A percentile compares a stretch with the other conserved stretches of the same genome.
phyloP scores from a whole-genome alignment of 2,113 vertebrate species.

The Neopipo cinnamomea region DNA sequence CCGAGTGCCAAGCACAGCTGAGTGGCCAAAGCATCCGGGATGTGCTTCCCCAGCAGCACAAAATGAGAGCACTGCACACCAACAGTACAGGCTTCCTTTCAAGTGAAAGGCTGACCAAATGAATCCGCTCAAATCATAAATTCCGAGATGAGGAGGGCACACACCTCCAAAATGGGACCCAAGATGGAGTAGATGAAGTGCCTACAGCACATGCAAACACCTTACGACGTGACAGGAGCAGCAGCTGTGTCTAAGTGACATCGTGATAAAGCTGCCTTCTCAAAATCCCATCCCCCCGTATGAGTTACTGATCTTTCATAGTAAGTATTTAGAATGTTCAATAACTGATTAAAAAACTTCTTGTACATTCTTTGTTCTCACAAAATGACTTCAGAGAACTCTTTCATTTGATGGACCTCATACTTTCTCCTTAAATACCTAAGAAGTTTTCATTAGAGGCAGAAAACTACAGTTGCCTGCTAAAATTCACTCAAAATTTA shows the following conservation, averaged over 20 bases:
- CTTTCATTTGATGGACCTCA: neutral
- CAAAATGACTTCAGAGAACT: neutral
- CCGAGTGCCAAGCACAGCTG: neutral
- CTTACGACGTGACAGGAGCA: rapidly evolving
- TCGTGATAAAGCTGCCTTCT: neutral
- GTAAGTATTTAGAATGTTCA: neutral
- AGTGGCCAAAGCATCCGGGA: neutral
- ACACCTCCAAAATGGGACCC: neutral
- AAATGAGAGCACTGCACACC: neutral
- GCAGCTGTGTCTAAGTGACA: neutral
- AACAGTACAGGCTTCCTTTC: neutral
- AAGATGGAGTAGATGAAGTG: neutral
- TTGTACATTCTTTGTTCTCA: neutral
- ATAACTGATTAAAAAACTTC: neutral
- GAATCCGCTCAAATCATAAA: neutral
- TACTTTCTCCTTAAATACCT: neutral
- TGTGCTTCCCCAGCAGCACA: neutral
- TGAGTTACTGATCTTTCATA: neutral
- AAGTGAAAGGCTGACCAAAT: neutral
- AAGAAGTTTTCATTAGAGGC: neutral
- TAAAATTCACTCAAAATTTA: neutral
- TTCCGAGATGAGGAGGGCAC: no score
- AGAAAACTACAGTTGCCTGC: neutral
- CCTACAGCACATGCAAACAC: neutral
- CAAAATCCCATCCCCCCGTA: neutral